Conservation (phyloP, 2,113 vertebrate species). For the Mungos mungo region DNA sequence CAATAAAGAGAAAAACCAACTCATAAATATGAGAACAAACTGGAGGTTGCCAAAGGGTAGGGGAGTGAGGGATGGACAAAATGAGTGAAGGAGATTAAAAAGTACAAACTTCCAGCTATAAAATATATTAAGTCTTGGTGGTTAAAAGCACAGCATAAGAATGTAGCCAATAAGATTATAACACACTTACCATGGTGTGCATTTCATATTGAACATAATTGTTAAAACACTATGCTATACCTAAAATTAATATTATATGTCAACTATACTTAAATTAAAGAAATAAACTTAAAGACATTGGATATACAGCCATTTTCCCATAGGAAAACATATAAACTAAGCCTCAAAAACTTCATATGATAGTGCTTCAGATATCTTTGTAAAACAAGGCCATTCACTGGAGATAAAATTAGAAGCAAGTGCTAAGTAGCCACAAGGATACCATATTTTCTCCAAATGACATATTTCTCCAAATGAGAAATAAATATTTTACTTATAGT, state of each 20-base stretch:
- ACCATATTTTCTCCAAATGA: slow-evolving; percentile 29
- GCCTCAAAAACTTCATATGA: neutral
- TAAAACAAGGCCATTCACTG: neutral
- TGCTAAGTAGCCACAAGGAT: neutral
- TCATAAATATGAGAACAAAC: neutral
- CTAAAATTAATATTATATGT: neutral
- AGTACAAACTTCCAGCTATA: neutral
- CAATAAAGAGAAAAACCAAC: neutral
- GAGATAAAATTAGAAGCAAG: slow-evolving; percentile 17
- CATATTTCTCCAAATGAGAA: neutral
- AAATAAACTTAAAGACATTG: neutral
- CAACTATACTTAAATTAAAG: neutral
- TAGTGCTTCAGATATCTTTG: neutral
- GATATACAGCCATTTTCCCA: neutral
- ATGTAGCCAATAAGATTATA: neutral
- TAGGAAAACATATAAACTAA: neutral
- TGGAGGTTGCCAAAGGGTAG: neutral
- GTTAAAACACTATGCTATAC: neutral
- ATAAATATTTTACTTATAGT: neutral
- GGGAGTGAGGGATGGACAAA: neutral
- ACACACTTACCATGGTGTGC: neutral
- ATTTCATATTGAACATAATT: neutral
- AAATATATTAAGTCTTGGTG: neutral
- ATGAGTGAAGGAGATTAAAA: neutral
- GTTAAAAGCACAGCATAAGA: neutral